Base-by-base conservation (phyloP, 53 echinoderm and acorn worm genomes). In the Henricia sp. region DNA sequence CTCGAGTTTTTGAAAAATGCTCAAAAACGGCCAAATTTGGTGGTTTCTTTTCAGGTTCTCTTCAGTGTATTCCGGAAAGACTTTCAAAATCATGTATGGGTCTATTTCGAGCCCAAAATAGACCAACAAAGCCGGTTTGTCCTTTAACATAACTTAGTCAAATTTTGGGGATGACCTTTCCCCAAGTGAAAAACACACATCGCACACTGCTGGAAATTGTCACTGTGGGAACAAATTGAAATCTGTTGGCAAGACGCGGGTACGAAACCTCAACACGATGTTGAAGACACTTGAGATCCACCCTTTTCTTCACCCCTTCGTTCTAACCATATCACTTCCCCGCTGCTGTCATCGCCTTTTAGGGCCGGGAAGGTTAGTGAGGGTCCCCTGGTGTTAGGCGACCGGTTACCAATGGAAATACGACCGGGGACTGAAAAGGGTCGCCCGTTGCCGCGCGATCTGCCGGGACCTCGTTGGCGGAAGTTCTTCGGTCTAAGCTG, bases 281-380 rank as follows among this genome's bases (percentile, higher is more conserved):
- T 86, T 3, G 86, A 86, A 12, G 86, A 86, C 41, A 76, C 35
- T n/a, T 67, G 19, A 16, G 75, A 32, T 6, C 66, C 65, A 8
- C 76, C 43, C 39, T 36, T 19, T 24, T 86, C 86, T 28, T 86
- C 86, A 9, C 86, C 64, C 13, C 76, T 66, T 17, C 86, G 66
- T 68, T 86, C 86, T 10, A 86, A 50, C 86, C 86, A 86, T 6
- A 86, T 86, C 29, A 86, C 86, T 23, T 86, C 86, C 16, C 75
- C 75, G 28, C 86, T 76, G n/a, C 67, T 46, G 32, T 76, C 75
- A 12, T 74, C 41, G 8, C 86, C 86, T 23, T 80, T 80, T 1
- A 80, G 19, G 3, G 50, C 68, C 3, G 86, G 86, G 67, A 76
- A 86, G 13, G 86, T 72, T 6, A 86, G 42, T 19, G 53, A 34